Percentiles rank a stretch among this genome's conserved stretches.
Conservation (phyloP, 2,113 vertebrate species). For the Phycodurus eques region DNA sequence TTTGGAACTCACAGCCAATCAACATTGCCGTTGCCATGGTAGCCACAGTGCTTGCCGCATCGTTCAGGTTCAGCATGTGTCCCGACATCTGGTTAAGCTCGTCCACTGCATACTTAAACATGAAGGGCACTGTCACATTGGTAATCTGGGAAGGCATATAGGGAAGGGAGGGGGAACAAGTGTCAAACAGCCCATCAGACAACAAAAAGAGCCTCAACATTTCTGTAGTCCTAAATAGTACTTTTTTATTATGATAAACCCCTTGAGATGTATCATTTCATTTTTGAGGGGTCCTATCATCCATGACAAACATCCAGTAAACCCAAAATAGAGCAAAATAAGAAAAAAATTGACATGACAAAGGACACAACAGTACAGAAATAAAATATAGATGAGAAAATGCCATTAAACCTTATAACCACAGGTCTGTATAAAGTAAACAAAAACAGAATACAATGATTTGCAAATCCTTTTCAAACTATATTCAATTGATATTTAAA, state of each 20-base stretch:
- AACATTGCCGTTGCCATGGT: constrained; percentile 94
- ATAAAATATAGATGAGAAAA: neutral
- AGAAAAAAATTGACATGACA: too few relatives aligned
- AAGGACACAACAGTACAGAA: neutral
- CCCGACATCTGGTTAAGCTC: constrained; percentile 95
- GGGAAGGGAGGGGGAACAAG: constrained; percentile 11
- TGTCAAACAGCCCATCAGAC: constrained; percentile 32
- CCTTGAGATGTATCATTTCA: neutral
- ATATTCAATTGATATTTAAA: too few relatives aligned
- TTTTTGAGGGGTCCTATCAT: neutral
- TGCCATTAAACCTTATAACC: too few relatives aligned
- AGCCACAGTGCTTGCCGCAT: constrained; percentile 89
- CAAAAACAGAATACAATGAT: too few relatives aligned
- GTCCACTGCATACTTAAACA: constrained; percentile 99
- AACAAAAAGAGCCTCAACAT: constrained; percentile 15
- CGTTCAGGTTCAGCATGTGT: constrained; percentile 88
- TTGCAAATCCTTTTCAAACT: too few relatives aligned
- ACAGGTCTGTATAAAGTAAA: too few relatives aligned
- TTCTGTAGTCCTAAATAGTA: constrained; percentile 8
- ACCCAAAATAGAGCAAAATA: neutral
- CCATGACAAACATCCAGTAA: neutral
- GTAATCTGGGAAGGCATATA: constrained; percentile 77
- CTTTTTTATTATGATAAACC: neutral
- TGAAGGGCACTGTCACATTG: constrained; percentile 96
- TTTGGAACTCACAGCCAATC: constrained; percentile 91